Percentiles rank a stretch among this genome's conserved stretches.
Conservation (phyloP, 92 coral and sea anemone species). For the Metridium senile region DNA sequence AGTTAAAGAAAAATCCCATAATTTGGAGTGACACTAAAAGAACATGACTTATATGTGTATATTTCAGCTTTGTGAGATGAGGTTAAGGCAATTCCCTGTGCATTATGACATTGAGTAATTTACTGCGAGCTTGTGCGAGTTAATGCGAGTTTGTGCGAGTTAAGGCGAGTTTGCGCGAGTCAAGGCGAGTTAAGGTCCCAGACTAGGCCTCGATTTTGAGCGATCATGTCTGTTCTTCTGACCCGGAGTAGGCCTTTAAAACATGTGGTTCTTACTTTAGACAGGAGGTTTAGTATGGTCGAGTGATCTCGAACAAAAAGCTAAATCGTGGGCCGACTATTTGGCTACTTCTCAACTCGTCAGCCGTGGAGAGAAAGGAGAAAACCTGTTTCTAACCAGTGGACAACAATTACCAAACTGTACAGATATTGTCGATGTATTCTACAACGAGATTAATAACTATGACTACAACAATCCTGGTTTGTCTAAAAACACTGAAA, state of each 20-base stretch:
- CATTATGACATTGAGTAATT: no score
- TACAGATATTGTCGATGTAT: slow-evolving; percentile 57
- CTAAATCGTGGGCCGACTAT: slow-evolving; percentile 70
- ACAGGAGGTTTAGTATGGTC: slow-evolving; percentile 47
- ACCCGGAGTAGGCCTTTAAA: not conserved
- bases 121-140: no score
- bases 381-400: slow-evolving; percentile 61
- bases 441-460: slow-evolving; percentile 68
- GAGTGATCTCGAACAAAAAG: slow-evolving; percentile 43
- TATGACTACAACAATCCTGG: slow-evolving; percentile 71
- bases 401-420: slow-evolving; percentile 45
- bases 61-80: no score
- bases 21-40: no score
- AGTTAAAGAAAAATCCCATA: no score
- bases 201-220: not conserved
- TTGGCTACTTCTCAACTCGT: slow-evolving; percentile 48
- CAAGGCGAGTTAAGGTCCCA: no score
- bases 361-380: slow-evolving; percentile 57
- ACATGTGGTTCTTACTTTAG: not conserved
- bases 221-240: not conserved
- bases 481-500: slow-evolving; percentile 58
- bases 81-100: no score
- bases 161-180: no score
- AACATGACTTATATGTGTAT: no score
- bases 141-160: no score